Evolutionary conservation across 2,113 vertebrate species (phyloP), one percentile per base, ranked within the genome.

Genomic region (Neomonachus schauinslandi): DNA sequence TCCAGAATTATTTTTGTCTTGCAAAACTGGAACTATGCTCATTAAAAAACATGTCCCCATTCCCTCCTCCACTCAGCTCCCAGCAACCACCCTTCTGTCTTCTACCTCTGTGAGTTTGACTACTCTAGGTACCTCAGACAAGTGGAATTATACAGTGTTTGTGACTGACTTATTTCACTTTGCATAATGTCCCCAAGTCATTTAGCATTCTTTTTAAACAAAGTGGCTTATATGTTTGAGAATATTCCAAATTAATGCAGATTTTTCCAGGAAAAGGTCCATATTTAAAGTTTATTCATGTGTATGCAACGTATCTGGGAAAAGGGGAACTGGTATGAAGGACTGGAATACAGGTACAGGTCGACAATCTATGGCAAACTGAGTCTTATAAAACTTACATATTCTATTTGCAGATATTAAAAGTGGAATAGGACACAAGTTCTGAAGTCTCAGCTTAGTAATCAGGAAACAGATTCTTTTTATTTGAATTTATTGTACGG

Each of bases 401-500:
- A 59, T 31, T 87, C 33, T 72, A 81, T 57, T 51, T 89, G 51
- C 12, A 89, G 65, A 71, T 59, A 53, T 53, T 82, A 83, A 74
- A 55, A 67, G 14, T 57, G 36, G 61, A 92, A 82, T 21, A 74
- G 42, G 61, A 94, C 53, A 89, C 6, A 94, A 74, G 39, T 72
- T 95, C 77, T 89, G 55, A 86, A 88, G 86, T 83, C 53, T 83
- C 36, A 81, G 74, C 59, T 88, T 82, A 89, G 14, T 89, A 72
- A 94, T 89, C n/a, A 63, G 55, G 42, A 83, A 83, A 83, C 16
- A 31, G n/a, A 55, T 80, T 69, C 31, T 77, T 21, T 80, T 69
- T 51, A 89, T 74, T 74, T 83, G 26, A 42, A 74, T 89, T 94
- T 81, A 94, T 74, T 61, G 46, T 72, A 72, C 46, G 65, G 16